Base-by-base conservation (phyloP, 2,888 invertebrate genomes). In the Sacculina carcini region DNA sequence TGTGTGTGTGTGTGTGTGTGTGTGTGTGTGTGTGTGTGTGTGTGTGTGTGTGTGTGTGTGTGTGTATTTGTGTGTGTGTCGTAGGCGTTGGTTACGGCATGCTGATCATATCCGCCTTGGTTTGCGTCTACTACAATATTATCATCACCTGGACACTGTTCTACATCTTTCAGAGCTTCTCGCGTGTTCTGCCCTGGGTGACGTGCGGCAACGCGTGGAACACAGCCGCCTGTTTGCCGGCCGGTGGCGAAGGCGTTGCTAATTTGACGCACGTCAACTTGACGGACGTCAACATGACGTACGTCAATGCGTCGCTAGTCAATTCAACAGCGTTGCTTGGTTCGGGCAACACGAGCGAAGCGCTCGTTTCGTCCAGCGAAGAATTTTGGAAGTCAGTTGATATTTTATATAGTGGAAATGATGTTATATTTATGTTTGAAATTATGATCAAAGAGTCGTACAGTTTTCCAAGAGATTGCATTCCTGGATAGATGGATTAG, bases 11-110 rank as follows among this genome's bases (percentile, higher is more conserved):
- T n/a, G n/a, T n/a, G n/a, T n/a, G n/a, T n/a, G n/a, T n/a, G n/a
- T n/a, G n/a, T n/a, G n/a, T n/a, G n/a, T n/a, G n/a, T n/a, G n/a
- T n/a, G n/a, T n/a, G n/a, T n/a, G n/a, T n/a, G n/a, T n/a, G n/a
- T n/a, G n/a, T n/a, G n/a, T n/a, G n/a, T 2, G n/a, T n/a, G n/a
- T n/a, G n/a, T n/a, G 51, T n/a, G n/a, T n/a, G n/a, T n/a, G n/a
- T n/a, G n/a, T n/a, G n/a, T n/a, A n/a, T n/a, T n/a, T n/a, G n/a
- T n/a, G n/a, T n/a, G n/a, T n/a, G n/a, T n/a, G n/a, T n/a, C n/a
- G n/a, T 63, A 86, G 86, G 89, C 48, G 80, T 83, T 14, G 89
- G 89, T 3, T 82, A 79, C 61, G 82, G 85, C 0, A 78, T 79
- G 31, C 71, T 84, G 3, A 66, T 86, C 50, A 73, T 85, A 57